Conservation (phyloP, 1,140 invertebrate genomes). For the Delia radicum region DNA sequence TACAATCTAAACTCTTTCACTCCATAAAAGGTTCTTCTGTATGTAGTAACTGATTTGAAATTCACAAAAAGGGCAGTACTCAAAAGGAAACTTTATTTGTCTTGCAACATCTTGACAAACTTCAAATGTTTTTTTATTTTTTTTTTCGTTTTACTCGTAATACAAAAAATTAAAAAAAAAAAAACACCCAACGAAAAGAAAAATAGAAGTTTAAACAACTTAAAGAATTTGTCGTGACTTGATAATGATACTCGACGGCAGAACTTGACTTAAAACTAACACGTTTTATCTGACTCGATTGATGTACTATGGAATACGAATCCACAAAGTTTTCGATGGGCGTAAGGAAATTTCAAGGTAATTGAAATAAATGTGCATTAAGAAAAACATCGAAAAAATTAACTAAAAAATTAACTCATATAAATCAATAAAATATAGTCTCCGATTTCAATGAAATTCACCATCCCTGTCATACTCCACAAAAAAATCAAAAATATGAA, state of each 20-base stretch:
- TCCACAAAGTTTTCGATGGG: no score
- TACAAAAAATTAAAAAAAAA: no score
- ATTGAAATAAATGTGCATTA: no score
- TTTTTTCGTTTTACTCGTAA: slow-evolving; percentile 5
- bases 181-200: background rate
- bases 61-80: slow-evolving; percentile 12
- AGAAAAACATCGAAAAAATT: no score
- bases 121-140: slow-evolving; percentile 9
- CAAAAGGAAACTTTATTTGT: slow-evolving; percentile 17
- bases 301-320: no score
- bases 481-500: no score
- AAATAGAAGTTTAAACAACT: background rate
- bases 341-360: no score
- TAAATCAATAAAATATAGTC: no score
- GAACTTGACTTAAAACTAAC: slow-evolving; percentile 15
- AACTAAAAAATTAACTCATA: no score
- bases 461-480: no score
- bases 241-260: slow-evolving; percentile 26
- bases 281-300: slow-evolving; percentile 19
- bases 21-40: slow-evolving; percentile 1
- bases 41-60: background rate
- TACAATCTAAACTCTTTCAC: slow-evolving; percentile 4
- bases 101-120: slow-evolving; percentile 13
- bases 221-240: slow-evolving; percentile 30
- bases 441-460: no score